Base-by-base conservation (phyloP, 1,140 invertebrate genomes). In the Leptopilina boulardi region DNA sequence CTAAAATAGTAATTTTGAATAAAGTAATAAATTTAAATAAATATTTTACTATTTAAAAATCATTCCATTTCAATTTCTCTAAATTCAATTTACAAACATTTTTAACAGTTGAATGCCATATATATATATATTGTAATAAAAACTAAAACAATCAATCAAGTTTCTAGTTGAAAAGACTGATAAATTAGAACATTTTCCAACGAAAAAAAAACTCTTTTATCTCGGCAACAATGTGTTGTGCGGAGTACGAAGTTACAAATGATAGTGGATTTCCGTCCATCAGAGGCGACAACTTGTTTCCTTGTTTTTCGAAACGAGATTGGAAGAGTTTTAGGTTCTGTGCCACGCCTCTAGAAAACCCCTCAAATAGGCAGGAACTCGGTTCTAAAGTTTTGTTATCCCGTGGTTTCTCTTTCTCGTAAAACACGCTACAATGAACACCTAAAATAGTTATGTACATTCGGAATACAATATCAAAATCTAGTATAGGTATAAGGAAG, bases 261-360 rank as follows among this genome's bases (percentile, higher is more conserved):
- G 54, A 26, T 56, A 19, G 21, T 11, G 54, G 21, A 56, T 56
- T 56, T 56, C 21, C 21, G 10, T 23, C 54, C 21, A 56, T 56
- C 21, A 10, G 21, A 23, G 9, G 54, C 21, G 54, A 56, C 4
- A 56, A 56, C 19, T 74, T 78, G 74, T 78, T 76, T 81, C 38
- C 56, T 44, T 72, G 21, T 75, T 75, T 70, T 59, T n/a, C 51
- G 18, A 71, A 66, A 75, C 70, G 66, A 66, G 70, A 84, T 85
- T 84, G 80, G 70, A 74, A 78, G 82, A 84, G 82, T 83, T 74
- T 84, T 21, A 74, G 70, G 77, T 80, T 59, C 66, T 73, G 70
- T 78, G 77, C 75, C 73, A 77, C 77, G 78, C 82, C 21, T 34
- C 15, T 82, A 75, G 80, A n/a, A n/a, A 78, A 23, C 47, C 13